Conservation (phyloP, 2,113 vertebrate genomes). For the Paramormyrops kingsleyae region DNA sequence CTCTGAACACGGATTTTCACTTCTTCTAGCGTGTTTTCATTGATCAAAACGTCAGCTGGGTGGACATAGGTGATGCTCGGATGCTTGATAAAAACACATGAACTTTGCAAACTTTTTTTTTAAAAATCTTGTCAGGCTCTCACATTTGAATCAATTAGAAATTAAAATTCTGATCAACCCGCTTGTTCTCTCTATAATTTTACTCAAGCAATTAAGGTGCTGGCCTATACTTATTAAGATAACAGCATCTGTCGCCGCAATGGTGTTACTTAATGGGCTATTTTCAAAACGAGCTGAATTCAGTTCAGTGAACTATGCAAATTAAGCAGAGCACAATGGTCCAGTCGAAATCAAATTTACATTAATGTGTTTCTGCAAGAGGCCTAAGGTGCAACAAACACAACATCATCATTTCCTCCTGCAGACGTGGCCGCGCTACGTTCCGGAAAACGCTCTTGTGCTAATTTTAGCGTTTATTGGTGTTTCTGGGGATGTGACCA, state of each 20-base stretch:
- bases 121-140: neutral
- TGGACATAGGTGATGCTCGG: neutral
- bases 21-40: neutral
- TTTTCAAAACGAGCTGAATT: neutral
- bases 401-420: neutral
- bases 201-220: neutral
- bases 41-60: neutral
- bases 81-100: neutral
- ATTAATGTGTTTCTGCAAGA: neutral
- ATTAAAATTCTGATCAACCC: conserved; percentile 4
- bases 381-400: neutral
- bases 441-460: neutral
- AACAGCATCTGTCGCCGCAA: neutral
- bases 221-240: neutral
- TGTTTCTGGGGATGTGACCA: neutral
- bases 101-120: neutral
- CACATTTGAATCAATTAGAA: neutral
- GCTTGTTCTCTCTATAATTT: neutral
- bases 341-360: neutral
- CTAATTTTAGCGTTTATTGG: neutral
- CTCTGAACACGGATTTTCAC: neutral
- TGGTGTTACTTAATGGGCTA: neutral
- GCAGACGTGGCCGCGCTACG: neutral
- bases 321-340: conserved; percentile 1
- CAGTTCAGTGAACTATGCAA: conserved; percentile 5